These are phyloP conservation scores for Chaenogobius annularis DNA, from an alignment of 2,113 vertebrate species.

Conservation along the genomic window DNA sequence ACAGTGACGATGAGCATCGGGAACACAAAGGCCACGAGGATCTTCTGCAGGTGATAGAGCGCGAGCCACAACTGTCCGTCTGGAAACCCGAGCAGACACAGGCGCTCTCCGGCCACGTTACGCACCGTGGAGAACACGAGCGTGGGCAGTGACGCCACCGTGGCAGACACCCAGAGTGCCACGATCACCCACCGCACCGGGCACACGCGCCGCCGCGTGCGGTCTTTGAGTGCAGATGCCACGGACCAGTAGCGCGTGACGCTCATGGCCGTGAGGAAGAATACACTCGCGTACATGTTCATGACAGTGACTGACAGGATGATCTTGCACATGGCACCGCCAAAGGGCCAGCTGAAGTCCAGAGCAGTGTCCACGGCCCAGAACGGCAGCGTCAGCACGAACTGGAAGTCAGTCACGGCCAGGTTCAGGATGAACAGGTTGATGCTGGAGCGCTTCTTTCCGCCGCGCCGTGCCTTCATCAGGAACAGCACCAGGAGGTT, in stretches of 20 bases:
- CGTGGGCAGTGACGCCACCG: constrained; percentile 82
- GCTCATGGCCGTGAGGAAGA: constrained; percentile 94
- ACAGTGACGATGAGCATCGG: constrained; percentile 82
- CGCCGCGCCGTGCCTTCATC: constrained; percentile 82
- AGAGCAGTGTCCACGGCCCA: constrained; percentile 90
- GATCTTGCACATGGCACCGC: constrained; percentile 90
- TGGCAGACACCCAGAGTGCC: constrained; percentile 83
- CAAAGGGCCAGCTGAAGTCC: constrained; percentile 94
- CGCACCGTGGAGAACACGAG: constrained; percentile 84
- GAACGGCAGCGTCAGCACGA: constrained; percentile 90
- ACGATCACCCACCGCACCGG: constrained; percentile 82
- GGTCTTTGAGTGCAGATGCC: constrained; percentile 84
- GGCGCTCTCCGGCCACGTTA: constrained; percentile 80
- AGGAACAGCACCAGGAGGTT: constrained; percentile 91
- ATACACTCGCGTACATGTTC: constrained; percentile 95
- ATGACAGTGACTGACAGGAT: constrained; percentile 86
- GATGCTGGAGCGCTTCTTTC: constrained; percentile 86
- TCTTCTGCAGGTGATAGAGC: constrained; percentile 89
- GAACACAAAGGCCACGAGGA: constrained; percentile 85
- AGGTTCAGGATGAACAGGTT: constrained; percentile 89
- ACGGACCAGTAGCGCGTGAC: constrained; percentile 87
- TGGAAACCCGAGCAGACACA: constrained; percentile 88
- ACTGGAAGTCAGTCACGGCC: constrained; percentile 91
- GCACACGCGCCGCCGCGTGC: constrained; percentile 64
- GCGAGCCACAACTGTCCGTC: constrained; percentile 85